Conservation (phyloP, 2,113 vertebrate genomes). For the Mobula hypostoma region DNA sequence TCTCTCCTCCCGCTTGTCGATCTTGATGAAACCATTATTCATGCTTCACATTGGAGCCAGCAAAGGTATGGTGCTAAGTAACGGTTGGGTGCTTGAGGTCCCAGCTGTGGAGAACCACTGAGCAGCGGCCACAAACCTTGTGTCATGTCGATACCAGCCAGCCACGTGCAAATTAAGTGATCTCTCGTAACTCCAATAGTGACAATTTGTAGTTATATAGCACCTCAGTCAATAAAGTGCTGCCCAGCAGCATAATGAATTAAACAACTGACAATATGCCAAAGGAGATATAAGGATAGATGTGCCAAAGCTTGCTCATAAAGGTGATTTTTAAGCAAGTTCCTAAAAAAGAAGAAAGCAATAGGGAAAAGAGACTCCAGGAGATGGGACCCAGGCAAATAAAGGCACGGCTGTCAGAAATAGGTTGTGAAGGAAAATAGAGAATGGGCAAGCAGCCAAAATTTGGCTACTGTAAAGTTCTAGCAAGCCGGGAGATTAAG, state of each 20-base stretch:
- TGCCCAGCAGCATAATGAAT: not conserved
- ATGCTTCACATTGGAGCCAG: not conserved
- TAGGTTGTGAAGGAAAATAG: too few relatives aligned
- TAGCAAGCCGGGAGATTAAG: too few relatives aligned
- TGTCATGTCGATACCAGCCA: not conserved
- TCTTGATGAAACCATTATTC: not conserved
- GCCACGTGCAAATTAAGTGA: not conserved
- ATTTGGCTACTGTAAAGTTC: too few relatives aligned
- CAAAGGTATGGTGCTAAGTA: not conserved
- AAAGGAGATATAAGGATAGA: not conserved
- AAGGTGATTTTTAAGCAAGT: not conserved
- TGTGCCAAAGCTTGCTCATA: not conserved
- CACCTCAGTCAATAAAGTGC: not conserved
- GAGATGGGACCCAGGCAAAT: not conserved
- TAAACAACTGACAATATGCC: not conserved
- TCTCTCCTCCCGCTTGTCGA: too few relatives aligned
- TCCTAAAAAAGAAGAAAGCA: not conserved
- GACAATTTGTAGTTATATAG: not conserved
- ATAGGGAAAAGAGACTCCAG: not conserved
- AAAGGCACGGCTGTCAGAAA: not conserved
- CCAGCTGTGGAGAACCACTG: not conserved
- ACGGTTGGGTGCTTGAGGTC: not conserved
- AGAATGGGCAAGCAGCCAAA: too few relatives aligned
- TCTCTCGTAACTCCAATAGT: not conserved
- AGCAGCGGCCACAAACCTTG: not conserved